A percentile compares a stretch with the other conserved stretches of the same genome.
Evolutionary conservation across 1,140 invertebrate species (phyloP).

Genomic region (Holcopasites calliopsidis): DNA sequence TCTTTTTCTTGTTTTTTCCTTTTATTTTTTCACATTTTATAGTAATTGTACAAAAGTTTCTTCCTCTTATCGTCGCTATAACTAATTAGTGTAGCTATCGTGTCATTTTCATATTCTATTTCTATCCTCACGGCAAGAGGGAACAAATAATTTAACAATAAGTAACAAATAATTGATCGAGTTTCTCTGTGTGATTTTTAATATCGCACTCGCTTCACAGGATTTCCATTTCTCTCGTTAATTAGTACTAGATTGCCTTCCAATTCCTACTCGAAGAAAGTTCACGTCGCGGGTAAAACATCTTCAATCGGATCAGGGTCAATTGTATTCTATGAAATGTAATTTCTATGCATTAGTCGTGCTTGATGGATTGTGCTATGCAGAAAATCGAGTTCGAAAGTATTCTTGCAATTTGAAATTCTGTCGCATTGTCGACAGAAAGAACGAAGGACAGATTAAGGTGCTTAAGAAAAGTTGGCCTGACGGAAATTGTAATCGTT

Average conservation of each 20-base stretch:
- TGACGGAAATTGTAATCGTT: too few relatives aligned
- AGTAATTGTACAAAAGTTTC: too few relatives aligned
- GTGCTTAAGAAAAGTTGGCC: background rate
- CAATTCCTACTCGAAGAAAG: constrained; percentile 6
- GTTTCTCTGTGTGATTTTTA: background rate
- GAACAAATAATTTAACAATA: too few relatives aligned
- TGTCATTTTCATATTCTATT: too few relatives aligned
- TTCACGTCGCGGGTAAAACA: constrained; percentile 14
- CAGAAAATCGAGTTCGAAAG: background rate
- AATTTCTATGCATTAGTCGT: constrained; percentile 22
- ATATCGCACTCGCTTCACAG: background rate
- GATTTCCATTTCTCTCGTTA: background rate
- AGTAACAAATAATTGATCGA: too few relatives aligned
- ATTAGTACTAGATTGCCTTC: background rate
- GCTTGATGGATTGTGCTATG: constrained; percentile 5
- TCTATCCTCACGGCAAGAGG: too few relatives aligned
- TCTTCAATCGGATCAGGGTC: constrained; percentile 16
- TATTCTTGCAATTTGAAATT: background rate
- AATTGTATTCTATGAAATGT: constrained; percentile 26
- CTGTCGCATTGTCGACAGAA: background rate
- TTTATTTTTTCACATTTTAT: background rate
- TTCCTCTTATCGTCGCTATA: too few relatives aligned
- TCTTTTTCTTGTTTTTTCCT: background rate
- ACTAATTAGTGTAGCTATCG: too few relatives aligned
- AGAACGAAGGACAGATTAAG: background rate